Evolutionary conservation across 2,888 invertebrate genomes (phyloP).

Genomic region (Eumacrocentrus americanus): DNA sequence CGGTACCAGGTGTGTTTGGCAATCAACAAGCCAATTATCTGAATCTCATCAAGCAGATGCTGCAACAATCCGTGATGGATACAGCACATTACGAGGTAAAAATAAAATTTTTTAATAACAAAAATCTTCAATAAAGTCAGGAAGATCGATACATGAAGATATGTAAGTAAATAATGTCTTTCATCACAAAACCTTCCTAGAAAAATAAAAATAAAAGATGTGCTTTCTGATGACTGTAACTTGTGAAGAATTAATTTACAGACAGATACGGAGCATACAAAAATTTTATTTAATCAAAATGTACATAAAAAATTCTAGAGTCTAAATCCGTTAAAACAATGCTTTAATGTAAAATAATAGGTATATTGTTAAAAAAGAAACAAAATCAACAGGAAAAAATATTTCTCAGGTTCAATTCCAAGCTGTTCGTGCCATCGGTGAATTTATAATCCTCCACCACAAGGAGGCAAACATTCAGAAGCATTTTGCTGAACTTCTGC

Average conservation of each 20-base stretch:
- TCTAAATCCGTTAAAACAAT: too few species aligned
- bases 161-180: conserved; percentile 32
- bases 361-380: conserved; percentile 2
- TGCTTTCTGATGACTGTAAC: conserved; percentile 67
- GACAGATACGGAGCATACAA: conserved; percentile 69
- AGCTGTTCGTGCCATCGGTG: conserved; percentile 82
- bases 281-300: conserved; percentile 12
- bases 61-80: conserved; percentile 80
- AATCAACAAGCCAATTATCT: conserved; percentile 91
- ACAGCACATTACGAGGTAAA: conserved; percentile 72
- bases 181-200: conserved; percentile 62
- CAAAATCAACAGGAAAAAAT: background rate
- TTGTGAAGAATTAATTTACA: conserved; percentile 64
- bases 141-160: conserved; percentile 54
- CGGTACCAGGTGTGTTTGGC: conserved; percentile 96
- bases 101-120: conserved; percentile 12
- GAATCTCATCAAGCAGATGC: conserved; percentile 93
- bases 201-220: conserved; percentile 43
- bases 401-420: conserved; percentile 70
- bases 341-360: conserved; percentile 2
- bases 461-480: conserved; percentile 90
- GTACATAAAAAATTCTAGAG: too few species aligned
- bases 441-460: conserved; percentile 91
- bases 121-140: conserved; percentile 17
- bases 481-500: conserved; percentile 85